These are phyloP conservation scores for Monarcha castaneiventris DNA, from an alignment of 2,113 vertebrate genomes.

Conservation along the genomic window DNA sequence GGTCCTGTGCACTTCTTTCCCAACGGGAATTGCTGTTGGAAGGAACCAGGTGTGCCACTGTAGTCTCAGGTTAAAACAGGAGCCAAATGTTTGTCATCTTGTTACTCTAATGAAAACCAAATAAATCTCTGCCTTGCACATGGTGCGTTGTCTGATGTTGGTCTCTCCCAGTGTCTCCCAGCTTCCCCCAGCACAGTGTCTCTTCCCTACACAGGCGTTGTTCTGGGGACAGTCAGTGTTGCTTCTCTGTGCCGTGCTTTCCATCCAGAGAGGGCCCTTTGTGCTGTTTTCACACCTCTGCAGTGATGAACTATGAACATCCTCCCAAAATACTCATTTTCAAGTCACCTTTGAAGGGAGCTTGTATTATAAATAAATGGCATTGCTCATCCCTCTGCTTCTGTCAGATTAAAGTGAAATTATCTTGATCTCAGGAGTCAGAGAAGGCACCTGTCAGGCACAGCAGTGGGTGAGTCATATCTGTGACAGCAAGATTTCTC, in stretches of 20 bases:
- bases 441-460: background rate
- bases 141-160: background rate
- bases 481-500: background rate
- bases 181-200: background rate
- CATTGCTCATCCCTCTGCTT: conserved; percentile 3
- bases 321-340: background rate
- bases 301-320: background rate
- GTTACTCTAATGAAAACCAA: background rate
- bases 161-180: background rate
- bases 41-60: background rate
- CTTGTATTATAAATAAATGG: background rate
- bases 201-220: background rate
- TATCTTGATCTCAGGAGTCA: background rate
- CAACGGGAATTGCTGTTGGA: rapidly evolving
- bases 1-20: background rate
- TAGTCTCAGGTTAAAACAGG: background rate
- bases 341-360: background rate
- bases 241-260: rapidly evolving
- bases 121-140: background rate
- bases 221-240: rapidly evolving
- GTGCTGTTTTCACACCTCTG: background rate
- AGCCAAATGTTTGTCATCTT: background rate
- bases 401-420: background rate
- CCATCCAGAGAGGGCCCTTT: background rate
- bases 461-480: background rate